phyloP scores from a whole-genome alignment of 2,113 vertebrate species.

The Empidonax alnorum region DNA sequence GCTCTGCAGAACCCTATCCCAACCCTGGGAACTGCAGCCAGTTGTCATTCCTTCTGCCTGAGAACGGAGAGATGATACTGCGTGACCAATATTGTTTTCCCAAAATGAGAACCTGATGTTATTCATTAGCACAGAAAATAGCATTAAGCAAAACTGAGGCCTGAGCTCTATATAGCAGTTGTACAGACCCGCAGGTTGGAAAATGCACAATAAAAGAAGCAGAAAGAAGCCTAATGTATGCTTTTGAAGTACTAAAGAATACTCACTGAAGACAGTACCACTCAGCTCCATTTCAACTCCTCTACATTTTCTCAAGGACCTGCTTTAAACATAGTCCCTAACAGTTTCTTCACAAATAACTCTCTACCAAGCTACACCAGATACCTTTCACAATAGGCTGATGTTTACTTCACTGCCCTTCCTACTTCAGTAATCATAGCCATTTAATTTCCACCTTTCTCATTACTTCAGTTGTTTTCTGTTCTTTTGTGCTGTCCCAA shows the following conservation, averaged over 20 bases:
- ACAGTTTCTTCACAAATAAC: neutral
- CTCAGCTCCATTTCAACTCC: neutral
- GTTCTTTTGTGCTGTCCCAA: neutral
- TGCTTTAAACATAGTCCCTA: neutral
- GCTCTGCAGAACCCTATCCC: neutral
- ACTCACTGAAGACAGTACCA: neutral
- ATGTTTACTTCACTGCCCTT: neutral
- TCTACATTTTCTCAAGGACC: neutral
- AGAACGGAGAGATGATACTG: neutral
- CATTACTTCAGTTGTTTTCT: neutral
- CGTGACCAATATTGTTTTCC: neutral
- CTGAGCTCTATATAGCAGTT: neutral
- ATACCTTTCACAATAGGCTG: neutral
- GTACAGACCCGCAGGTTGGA: neutral
- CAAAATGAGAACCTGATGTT: conserved; percentile 1
- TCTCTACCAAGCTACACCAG: neutral
- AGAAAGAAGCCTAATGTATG: neutral
- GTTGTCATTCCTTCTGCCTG: neutral
- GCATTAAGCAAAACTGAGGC: neutral
- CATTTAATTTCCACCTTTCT: neutral
- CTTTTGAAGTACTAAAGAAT: neutral
- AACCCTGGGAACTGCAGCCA: neutral
- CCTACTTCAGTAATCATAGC: neutral
- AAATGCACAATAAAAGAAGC: neutral
- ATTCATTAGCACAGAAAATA: neutral